phyloP scores from a whole-genome alignment of 2,888 invertebrate species.

The Plebejus argus region DNA sequence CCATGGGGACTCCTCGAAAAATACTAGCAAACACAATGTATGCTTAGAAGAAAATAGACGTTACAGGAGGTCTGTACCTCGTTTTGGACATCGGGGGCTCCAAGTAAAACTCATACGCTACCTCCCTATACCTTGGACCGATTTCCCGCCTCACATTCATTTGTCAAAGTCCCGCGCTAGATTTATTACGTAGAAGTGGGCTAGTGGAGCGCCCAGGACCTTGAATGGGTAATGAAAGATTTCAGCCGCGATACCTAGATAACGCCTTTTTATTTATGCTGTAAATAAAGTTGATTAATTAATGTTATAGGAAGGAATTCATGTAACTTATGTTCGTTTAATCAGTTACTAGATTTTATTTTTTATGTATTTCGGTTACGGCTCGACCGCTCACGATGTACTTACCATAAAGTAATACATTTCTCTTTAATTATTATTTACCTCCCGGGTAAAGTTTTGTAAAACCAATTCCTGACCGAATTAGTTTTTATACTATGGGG shows the following conservation, averaged over 20 bases:
- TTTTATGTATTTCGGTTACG: too few relatives aligned
- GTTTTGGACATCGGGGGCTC: not conserved
- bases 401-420: too few relatives aligned
- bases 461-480: too few relatives aligned
- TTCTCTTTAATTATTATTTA: too few relatives aligned
- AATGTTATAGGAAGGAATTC: not conserved
- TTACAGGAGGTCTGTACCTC: not conserved
- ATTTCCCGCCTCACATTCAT: constrained; percentile 44
- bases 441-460: too few relatives aligned
- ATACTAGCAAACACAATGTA: too few relatives aligned
- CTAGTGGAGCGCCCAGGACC: constrained; percentile 42
- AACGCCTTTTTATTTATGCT: constrained; percentile 20
- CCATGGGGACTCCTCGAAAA: too few relatives aligned
- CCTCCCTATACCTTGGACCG: constrained; percentile 35
- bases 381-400: too few relatives aligned
- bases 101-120: not conserved
- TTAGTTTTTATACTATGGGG: too few relatives aligned
- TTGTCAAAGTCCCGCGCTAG: constrained; percentile 49
- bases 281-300: not conserved
- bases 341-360: too few relatives aligned
- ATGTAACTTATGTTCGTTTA: not conserved
- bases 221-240: constrained; percentile 40
- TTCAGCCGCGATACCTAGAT: constrained; percentile 22
- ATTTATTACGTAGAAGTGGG: constrained; percentile 46
- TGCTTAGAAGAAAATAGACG: not conserved